Evolutionary conservation across 2,113 vertebrate species (phyloP), one percentile per base, ranked within the genome.

Genomic region (Amblyornis subalaris): DNA sequence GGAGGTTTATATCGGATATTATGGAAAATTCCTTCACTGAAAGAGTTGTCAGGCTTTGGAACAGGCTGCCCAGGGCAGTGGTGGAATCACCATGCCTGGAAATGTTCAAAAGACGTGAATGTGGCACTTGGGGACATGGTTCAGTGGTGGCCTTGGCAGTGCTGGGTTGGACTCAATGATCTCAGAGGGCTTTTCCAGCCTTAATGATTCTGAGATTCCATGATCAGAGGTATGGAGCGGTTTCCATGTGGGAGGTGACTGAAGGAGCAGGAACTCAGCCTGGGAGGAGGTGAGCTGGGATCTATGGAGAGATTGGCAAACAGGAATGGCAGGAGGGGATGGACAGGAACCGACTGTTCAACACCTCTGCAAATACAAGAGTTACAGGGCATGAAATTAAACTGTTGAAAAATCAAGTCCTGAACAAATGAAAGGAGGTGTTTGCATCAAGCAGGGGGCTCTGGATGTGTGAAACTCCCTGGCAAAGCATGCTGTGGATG

Each of bases 381-480:
- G 71, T 69, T 85, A 72, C 58, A 69, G 44, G 57, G 66, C 78
- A 88, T 94, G 85, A 94, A 91, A 93, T 95, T 79, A 88, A 93
- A 88, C 71, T 82, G 54, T 51, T 78, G 67, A 48, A 85, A 93
- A 93, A 85, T 60, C 75, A 55, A 82, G 45, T 6, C 58, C 74
- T 53, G 82, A 82, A 62, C 66, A 88, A 94, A 90, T 8, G 6
- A 54, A 70, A 79, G 36, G 77, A 74, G 85, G 44, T 60, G 66
- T 88, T 88, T 84, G 72, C 69, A 89, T 75, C 33, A 33, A 88
- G 71, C 44, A 54, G 10, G 1, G 12, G 14, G n/a, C 22, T 67
- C 48, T 51, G 61, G 62, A 85, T 12, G 48, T 47, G 21, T 66
- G 85, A 81, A 77, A 81, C 35, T 85, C 47, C 20, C 20, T 85